Evolutionary conservation across 2,888 invertebrate species (phyloP), one percentile per base, ranked within the genome.

Genomic region (Metacarcinus magister): DNA sequence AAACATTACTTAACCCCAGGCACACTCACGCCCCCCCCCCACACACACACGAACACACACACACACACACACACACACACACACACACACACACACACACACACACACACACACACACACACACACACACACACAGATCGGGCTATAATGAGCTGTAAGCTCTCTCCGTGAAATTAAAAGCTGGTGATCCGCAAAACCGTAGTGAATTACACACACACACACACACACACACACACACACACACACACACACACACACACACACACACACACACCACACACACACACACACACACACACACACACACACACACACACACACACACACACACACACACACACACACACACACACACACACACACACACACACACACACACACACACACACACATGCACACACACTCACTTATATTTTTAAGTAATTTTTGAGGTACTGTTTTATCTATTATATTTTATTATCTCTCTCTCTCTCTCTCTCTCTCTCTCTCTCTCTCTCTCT

Each of bases 401-500:
- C 60, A 67, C 60, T 1, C 60, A 67, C 39, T 39, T 39, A 1
- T 67, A 67, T 48, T 48, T 48, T 3, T 48, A 48, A 39, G 39
- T 39, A 39, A 39, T 39, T 39, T 39, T 39, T 39, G 39, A 39
- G 39, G 39, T 39, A 39, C 39, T 39, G 39, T 39, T 39, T 39
- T 39, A 39, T 39, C 39, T 54, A 54, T 39, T 39, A 39, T 39
- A 39, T 39, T 39, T 39, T 39, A 39, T 39, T 39, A 0, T 39
- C 39, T 39, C 39, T 39, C 39, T 39, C 39, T 39, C 39, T 39
- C 0, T 39, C 39, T 39, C 39, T 39, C 60, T 13, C 67, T 67
- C 67, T 67, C 67, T 67, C 67, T 67, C 67, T 67, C 67, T 67
- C 67, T 67, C 67, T 67, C 67, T 67, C 67, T 67, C 67, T 67